Conservation (phyloP, 2,113 vertebrate genomes). For the Eonycteris spelaea region DNA sequence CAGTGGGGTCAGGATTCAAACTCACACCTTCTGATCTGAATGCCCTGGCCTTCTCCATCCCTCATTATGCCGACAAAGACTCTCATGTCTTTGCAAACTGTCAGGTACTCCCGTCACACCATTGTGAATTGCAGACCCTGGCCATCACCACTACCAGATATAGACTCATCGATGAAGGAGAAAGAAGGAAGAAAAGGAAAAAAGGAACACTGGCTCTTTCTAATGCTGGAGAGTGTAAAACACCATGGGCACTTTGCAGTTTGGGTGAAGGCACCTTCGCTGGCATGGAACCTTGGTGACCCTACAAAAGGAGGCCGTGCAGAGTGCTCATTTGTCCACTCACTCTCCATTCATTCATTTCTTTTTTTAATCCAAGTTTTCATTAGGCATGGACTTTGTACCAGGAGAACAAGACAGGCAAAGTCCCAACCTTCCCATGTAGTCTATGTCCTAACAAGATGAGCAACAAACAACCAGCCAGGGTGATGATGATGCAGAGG, state of each 20-base stretch:
- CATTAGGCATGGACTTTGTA: not conserved
- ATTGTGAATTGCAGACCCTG: not conserved
- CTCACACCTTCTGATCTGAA: too few species aligned
- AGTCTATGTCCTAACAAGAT: not conserved
- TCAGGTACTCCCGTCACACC: rapidly evolving
- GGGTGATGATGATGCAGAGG: not conserved
- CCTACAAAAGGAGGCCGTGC: not conserved
- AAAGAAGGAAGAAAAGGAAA: not conserved
- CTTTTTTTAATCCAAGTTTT: not conserved
- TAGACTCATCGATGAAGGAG: not conserved
- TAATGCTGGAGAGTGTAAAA: not conserved
- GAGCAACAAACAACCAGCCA: not conserved
- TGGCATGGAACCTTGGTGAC: not conserved
- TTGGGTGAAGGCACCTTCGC: not conserved
- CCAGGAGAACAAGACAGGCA: not conserved
- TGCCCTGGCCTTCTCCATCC: not conserved
- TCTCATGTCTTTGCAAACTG: too few species aligned
- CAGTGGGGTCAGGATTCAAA: rapidly evolving
- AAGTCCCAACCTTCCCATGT: not conserved
- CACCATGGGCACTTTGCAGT: not conserved
- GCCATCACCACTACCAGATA: not conserved
- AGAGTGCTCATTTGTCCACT: not conserved
- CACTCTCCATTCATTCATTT: not conserved
- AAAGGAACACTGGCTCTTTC: not conserved
- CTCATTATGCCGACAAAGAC: too few species aligned